Percentiles rank a stretch among this genome's conserved stretches.
Conservation (phyloP, 1,140 invertebrate species). For the Spodoptera frugiperda region DNA sequence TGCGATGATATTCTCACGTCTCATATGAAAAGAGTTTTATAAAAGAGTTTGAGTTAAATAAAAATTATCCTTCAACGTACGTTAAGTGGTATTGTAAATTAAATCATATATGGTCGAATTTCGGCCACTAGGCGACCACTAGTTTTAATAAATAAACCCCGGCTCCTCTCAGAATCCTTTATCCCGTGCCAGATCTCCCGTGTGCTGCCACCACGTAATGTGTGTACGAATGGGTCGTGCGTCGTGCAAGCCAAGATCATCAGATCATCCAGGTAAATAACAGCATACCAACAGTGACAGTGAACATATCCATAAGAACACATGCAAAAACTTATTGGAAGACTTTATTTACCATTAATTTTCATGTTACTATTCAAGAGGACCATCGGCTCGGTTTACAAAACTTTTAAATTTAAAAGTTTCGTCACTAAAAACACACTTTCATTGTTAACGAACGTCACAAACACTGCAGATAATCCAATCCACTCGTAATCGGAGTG, state of each 20-base stretch:
- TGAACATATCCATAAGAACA: conserved; percentile 62
- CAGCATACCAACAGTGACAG: conserved; percentile 63
- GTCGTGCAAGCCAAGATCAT: conserved; percentile 83
- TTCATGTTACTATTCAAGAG: conserved; percentile 85
- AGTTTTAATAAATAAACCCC: conserved; percentile 64
- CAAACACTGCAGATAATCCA: conserved; percentile 76
- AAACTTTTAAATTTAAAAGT: conserved; percentile 60
- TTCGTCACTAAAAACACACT: conserved; percentile 71
- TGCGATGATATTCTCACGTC: no score
- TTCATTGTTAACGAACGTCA: conserved; percentile 73
- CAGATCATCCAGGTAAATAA: conserved; percentile 71
- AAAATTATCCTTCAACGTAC: no score
- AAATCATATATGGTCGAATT: no score
- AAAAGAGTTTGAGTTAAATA: no score
- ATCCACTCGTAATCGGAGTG: conserved; percentile 65
- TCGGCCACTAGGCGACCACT: no score
- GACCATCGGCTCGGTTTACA: conserved; percentile 79
- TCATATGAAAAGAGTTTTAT: no score
- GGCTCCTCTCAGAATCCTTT: conserved; percentile 54
- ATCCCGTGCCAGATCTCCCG: conserved; percentile 54
- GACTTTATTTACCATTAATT: conserved; percentile 82
- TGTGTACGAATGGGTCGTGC: conserved; percentile 56
- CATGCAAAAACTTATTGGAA: conserved; percentile 75
- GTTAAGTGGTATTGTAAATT: no score
- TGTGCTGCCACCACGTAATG: conserved; percentile 53